Base-by-base conservation (phyloP, 2,888 invertebrate species). In the Eupithecia inturbata region DNA sequence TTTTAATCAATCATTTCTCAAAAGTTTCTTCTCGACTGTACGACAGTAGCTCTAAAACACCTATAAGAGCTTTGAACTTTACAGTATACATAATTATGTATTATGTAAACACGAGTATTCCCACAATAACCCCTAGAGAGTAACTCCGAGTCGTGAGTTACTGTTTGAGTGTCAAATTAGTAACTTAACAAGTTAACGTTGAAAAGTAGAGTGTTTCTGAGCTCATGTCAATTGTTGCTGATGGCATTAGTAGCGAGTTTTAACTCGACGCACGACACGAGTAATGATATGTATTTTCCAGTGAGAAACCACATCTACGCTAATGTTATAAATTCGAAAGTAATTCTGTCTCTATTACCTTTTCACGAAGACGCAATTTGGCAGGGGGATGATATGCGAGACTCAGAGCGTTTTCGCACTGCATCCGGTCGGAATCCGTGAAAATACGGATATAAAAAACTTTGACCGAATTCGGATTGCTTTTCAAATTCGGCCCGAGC, bases 31-130 rank as follows among this genome's bases (percentile, higher is more conserved):
- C 81, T 79, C 83, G 84, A 78, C 85, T 82, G 85, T 85, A 84
- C 82, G 45, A 81, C 76, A 77, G 73, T 72, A 76, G 72, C 63
- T 80, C 79, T 80, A 82, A 74, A 78, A 77, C 70, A 70, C 67
- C 71, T 82, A 83, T 83, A 84, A 83, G 87, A 84, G 85, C 87
- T 84, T 86, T 87, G 84, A 88, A 89, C 89, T 88, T 84, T 80
- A 82, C 83, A 79, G 82, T 81, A 81, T 80, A 82, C 84, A 79
- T 83, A 87, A 87, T 85, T 84, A 84, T 84, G 82, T 81, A 81
- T 82, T 78, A 81, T 85, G 85, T 85, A 86, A 87, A 88, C 85
- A 85, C 80, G 79, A 78, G 79, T 78, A 82, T 84, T 83, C 85
- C 81, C 80, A 83, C 81, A 79, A 79, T 76, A 80, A 77, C 80